phyloP scores from a whole-genome alignment of 1,140 invertebrate genomes.

The Drosophila prosaltans region DNA sequence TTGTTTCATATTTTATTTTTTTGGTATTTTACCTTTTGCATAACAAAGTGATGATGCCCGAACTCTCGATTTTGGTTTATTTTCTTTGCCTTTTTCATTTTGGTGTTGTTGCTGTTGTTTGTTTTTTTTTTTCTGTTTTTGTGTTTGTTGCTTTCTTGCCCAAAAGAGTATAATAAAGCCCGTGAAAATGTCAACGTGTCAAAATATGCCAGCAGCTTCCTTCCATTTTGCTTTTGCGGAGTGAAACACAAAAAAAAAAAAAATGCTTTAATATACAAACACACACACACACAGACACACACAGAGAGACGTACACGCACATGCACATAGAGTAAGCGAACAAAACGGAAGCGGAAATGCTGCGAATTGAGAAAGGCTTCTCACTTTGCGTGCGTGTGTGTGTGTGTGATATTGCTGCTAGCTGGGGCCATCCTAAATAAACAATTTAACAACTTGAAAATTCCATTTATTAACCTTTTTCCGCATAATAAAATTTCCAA shows the following conservation, averaged over 20 bases:
- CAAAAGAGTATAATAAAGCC: constrained; percentile 38
- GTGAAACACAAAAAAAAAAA: constrained; percentile 56
- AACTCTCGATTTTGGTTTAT: constrained; percentile 8
- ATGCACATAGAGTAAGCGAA: constrained; percentile 9
- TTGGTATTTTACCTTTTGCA: constrained; percentile 1
- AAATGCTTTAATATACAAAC: constrained; percentile 40
- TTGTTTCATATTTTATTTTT: not conserved
- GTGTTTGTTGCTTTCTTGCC: not conserved
- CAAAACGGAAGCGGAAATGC: constrained; percentile 47
- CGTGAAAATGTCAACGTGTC: constrained; percentile 64
- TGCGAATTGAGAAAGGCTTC: constrained; percentile 26
- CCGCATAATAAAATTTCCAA: constrained; percentile 62
- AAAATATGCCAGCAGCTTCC: constrained; percentile 62
- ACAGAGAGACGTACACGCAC: constrained; percentile 9
- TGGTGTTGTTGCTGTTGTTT: not conserved
- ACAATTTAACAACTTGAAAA: constrained; percentile 70
- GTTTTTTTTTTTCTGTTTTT: not conserved
- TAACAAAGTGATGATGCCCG: constrained; percentile 9
- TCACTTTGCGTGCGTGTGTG: not conserved
- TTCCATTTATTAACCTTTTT: constrained; percentile 69
- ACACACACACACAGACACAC: constrained; percentile 27
- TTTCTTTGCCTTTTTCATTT: not conserved
- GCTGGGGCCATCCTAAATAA: constrained; percentile 56
- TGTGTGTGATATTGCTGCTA: constrained; percentile 19
- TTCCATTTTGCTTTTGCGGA: constrained; percentile 42